Percentiles rank a stretch among this genome's conserved stretches.
Evolutionary conservation across 2,113 vertebrate genomes (phyloP).

Genomic region (Nannospalax galili): DNA sequence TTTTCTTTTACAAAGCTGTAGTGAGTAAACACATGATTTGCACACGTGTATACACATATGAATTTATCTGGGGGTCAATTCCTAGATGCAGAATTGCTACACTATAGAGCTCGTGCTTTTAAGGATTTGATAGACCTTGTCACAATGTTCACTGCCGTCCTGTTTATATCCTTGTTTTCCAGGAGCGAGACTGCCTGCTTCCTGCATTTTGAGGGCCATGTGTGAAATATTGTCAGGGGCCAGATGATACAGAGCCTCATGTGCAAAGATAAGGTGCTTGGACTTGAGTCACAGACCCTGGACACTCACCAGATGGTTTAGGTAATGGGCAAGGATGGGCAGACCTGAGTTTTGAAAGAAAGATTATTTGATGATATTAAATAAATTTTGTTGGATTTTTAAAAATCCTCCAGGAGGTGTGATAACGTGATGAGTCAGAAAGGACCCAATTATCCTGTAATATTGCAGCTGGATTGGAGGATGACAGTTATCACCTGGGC

Average conservation of each 20-base stretch:
- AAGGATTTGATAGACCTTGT: neutral
- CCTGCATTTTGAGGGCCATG: neutral
- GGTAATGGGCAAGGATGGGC: neutral
- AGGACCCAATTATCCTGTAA: neutral
- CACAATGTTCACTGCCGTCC: neutral
- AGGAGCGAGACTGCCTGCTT: neutral
- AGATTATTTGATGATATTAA: neutral
- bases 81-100: neutral
- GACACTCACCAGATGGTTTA: neutral
- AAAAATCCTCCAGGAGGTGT: neutral
- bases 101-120: neutral
- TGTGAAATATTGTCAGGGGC: neutral
- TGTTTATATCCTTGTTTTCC: neutral
- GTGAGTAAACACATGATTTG: neutral
- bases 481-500: neutral
- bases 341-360: neutral
- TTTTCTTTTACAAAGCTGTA: neutral
- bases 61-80: neutral
- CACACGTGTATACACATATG: neutral
- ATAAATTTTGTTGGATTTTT: neutral
- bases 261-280: neutral
- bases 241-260: neutral
- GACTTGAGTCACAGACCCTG: neutral
- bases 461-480: neutral
- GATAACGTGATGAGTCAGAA: neutral